Conservation (phyloP, 2,797 vertebrate genomes). For the Mus spretus region DNA sequence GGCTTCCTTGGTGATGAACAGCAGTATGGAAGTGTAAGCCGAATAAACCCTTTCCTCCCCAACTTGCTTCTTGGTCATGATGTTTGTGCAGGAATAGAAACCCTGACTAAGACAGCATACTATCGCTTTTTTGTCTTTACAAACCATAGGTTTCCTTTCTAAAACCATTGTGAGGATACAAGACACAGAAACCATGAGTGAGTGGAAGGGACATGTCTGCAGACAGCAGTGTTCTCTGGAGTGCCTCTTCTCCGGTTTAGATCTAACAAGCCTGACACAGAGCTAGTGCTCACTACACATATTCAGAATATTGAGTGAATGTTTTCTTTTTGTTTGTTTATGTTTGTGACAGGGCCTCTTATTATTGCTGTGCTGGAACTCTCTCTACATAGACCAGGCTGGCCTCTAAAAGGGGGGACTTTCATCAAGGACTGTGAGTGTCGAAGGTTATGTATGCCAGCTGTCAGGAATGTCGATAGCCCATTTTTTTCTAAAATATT, state of each 20-base stretch:
- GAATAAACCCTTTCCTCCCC: no score
- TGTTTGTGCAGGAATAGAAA: no score
- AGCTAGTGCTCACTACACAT: background rate
- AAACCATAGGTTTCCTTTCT: slow-evolving; percentile 90
- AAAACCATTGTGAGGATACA: fast-evolving
- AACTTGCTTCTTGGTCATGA: no score
- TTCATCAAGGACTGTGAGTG: background rate
- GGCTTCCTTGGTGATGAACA: no score
- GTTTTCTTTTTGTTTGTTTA: background rate
- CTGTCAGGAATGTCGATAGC: background rate
- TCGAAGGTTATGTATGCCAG: background rate
- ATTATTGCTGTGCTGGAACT: background rate
- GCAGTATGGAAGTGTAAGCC: no score
- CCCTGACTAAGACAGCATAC: no score
- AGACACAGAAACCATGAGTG: background rate
- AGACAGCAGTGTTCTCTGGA: background rate
- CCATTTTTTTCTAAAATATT: background rate
- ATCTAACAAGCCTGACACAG: background rate
- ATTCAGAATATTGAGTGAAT: background rate
- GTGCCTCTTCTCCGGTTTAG: fast-evolving
- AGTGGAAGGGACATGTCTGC: background rate
- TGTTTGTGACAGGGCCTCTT: background rate
- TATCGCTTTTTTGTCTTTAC: slow-evolving; percentile 89
- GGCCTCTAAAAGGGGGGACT: background rate
- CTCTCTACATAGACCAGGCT: background rate